These are phyloP conservation scores for Puffinus mauretanicus DNA, from an alignment of 2,113 vertebrate genomes.

Conservation along the genomic window DNA sequence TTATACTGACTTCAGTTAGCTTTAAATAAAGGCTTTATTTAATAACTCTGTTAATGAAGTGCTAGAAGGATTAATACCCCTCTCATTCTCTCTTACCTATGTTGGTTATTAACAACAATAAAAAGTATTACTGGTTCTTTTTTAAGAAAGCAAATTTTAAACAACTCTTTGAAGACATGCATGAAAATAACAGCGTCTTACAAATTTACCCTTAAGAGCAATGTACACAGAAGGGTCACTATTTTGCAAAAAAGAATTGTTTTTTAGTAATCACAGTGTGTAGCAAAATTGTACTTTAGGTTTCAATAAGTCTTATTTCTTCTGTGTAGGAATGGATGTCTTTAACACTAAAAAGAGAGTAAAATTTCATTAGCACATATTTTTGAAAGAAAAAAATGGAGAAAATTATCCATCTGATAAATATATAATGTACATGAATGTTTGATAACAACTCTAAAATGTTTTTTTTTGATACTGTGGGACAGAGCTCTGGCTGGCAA, in stretches of 20 bases:
- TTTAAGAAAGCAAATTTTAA: neutral
- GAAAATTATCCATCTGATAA: neutral
- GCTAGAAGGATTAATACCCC: neutral
- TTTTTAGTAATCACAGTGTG: neutral
- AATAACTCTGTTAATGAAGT: neutral
- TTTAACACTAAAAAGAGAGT: neutral
- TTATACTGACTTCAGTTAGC: neutral
- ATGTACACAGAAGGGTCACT: neutral
- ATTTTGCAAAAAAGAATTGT: fast-evolving
- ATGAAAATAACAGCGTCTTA: neutral
- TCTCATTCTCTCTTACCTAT: neutral
- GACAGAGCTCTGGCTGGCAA: neutral
- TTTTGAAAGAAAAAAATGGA: neutral
- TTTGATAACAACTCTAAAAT: neutral
- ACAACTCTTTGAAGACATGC: neutral
- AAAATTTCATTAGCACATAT: neutral
- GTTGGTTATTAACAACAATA: neutral
- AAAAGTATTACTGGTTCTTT: neutral
- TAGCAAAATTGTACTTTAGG: neutral
- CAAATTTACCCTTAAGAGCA: neutral
- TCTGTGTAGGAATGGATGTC: neutral
- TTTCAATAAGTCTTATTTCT: neutral
- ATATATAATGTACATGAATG: neutral
- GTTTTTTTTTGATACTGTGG: neutral
- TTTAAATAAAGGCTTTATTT: neutral